Conservation (phyloP, 2,113 vertebrate species). For the Cacatua alba region DNA sequence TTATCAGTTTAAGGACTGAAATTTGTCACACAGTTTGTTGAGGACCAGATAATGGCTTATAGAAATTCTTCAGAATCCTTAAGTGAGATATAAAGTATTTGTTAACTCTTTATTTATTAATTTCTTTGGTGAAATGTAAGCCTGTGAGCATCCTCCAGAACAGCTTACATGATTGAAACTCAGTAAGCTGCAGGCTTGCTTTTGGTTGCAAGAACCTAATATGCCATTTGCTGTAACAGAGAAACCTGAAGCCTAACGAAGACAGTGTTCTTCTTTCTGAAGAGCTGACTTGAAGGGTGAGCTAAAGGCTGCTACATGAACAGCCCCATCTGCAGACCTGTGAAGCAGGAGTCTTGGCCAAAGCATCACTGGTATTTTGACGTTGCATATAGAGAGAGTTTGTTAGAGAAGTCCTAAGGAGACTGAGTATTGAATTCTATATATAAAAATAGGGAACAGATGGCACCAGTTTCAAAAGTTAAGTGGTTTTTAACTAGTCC, state of each 20-base stretch:
- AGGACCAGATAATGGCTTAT: not conserved
- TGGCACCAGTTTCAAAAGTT: not conserved
- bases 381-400: not conserved
- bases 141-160: not conserved
- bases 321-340: not conserved
- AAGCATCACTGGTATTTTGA: not conserved
- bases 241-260: not conserved
- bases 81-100: not conserved
- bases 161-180: not conserved
- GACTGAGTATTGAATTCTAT: not conserved
- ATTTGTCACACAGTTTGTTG: not conserved
- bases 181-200: not conserved
- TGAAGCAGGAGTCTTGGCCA: not conserved
- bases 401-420: not conserved
- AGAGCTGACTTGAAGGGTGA: not conserved
- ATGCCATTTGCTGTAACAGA: accelerated
- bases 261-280: not conserved
- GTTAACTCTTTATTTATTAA: not conserved
- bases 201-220: not conserved
- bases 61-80: not conserved
- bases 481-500: conserved; percentile 48
- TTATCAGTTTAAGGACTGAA: not conserved
- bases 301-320: not conserved
- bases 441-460: conserved; percentile 43
- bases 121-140: not conserved